A percentile compares a stretch with the other conserved stretches of the same genome.
phyloP scores from a whole-genome alignment of 1,140 invertebrate genomes.

The Apis mellifera region DNA sequence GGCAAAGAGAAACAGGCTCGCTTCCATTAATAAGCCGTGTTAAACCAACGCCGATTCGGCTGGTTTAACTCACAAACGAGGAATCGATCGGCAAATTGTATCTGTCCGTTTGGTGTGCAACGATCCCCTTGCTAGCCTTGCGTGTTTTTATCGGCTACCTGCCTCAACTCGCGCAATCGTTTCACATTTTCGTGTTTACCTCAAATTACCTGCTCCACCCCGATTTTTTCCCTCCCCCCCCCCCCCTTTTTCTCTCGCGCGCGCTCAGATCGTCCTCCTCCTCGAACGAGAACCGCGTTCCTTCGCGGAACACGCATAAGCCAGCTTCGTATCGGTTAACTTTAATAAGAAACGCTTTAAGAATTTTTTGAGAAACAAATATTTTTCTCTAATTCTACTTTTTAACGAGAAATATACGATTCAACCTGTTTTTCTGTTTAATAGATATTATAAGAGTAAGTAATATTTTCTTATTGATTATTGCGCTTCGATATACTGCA shows the following conservation, averaged over 20 bases:
- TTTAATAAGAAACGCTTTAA: too few species aligned
- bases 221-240: neutral
- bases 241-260: neutral
- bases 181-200: conserved; percentile 33
- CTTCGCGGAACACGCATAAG: conserved; percentile 23
- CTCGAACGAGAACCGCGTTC: conserved; percentile 15
- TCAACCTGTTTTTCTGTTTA: too few species aligned
- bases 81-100: conserved; percentile 37
- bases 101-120: neutral
- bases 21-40: conserved; percentile 35
- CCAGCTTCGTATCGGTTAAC: too few species aligned
- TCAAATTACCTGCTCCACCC: conserved; percentile 21
- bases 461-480: too few species aligned
- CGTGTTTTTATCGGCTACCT: conserved; percentile 28
- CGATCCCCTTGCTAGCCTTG: conserved; percentile 1
- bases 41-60: conserved; percentile 38
- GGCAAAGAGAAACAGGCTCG: neutral
- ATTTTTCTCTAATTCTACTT: too few species aligned
- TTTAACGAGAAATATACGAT: too few species aligned
- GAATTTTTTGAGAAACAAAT: too few species aligned
- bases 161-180: neutral
- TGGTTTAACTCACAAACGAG: conserved; percentile 48
- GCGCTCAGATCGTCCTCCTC: neutral
- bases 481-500: too few species aligned
- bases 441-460: too few species aligned